These are phyloP conservation scores for Pollenia amentaria DNA, from an alignment of 2,888 invertebrate species.

Conservation along the genomic window DNA sequence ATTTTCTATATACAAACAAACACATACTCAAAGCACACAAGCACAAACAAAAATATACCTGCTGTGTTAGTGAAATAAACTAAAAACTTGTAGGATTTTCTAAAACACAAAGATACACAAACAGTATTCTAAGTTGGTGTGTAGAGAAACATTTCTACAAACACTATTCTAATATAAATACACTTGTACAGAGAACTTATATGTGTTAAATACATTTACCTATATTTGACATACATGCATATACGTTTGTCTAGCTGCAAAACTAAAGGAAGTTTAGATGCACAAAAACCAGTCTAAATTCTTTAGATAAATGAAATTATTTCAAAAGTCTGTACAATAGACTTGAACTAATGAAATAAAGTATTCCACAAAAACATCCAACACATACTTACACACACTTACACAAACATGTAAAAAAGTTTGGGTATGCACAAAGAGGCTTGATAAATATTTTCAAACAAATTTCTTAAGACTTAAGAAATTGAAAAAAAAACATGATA, in stretches of 20 bases:
- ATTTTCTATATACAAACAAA: constrained; percentile 38
- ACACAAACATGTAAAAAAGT: background rate
- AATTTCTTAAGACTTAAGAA: constrained; percentile 43
- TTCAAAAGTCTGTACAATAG: constrained; percentile 55
- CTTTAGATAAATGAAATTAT: constrained; percentile 64
- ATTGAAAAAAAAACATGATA: constrained; percentile 24
- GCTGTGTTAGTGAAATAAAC: constrained; percentile 41
- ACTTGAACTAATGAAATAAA: constrained; percentile 55
- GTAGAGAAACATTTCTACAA: background rate
- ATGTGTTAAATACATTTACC: background rate
- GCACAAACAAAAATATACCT: constrained; percentile 20
- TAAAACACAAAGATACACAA: background rate
- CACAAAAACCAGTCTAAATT: constrained; percentile 34
- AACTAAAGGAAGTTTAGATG: constrained; percentile 38
- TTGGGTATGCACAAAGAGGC: background rate
- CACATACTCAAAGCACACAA: background rate
- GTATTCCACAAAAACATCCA: background rate
- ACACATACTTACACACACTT: background rate
- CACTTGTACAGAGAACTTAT: background rate
- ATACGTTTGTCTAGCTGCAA: background rate
- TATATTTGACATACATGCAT: background rate
- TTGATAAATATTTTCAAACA: constrained; percentile 33
- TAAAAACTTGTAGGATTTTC: constrained; percentile 30
- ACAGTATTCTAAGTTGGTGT: background rate
- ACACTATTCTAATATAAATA: background rate